These are phyloP conservation scores for Gastrophysa polygoni DNA, from an alignment of 2,888 invertebrate genomes.

Conservation along the genomic window DNA sequence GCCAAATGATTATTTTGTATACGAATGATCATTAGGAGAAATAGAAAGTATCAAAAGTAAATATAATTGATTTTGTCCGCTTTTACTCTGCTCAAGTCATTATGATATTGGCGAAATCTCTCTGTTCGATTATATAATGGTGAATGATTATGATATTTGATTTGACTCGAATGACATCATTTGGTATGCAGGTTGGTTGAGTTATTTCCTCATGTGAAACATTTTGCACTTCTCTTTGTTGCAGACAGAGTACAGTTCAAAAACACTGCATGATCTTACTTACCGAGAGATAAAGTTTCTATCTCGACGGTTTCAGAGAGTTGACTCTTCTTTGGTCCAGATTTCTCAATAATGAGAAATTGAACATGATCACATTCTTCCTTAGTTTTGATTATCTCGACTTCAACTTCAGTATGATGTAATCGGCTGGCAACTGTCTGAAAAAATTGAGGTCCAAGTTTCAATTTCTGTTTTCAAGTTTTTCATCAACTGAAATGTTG, in stretches of 20 bases:
- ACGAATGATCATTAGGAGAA: not conserved
- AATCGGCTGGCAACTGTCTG: slow-evolving; percentile 93
- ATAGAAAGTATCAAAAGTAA: not conserved
- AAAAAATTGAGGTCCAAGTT: no score
- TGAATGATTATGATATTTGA: not conserved
- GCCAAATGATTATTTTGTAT: not conserved
- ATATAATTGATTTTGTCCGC: not conserved
- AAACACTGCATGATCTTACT: slow-evolving; percentile 34
- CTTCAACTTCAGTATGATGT: slow-evolving; percentile 91
- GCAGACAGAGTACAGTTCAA: no score
- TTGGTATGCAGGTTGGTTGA: not conserved
- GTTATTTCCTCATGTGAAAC: not conserved
- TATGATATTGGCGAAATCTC: not conserved
- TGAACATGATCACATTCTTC: slow-evolving; percentile 90
- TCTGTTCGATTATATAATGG: not conserved
- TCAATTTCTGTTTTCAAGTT: no score
- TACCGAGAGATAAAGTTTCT: slow-evolving; percentile 74
- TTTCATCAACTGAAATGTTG: no score
- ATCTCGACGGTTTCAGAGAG: slow-evolving; percentile 76
- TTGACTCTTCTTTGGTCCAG: slow-evolving; percentile 68
- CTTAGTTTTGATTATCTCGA: slow-evolving; percentile 86
- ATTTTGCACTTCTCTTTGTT: no score
- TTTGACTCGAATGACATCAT: not conserved
- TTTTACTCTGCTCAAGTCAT: not conserved
- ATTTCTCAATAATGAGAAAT: slow-evolving; percentile 88